These are phyloP conservation scores for Callyntrura sp. DNA, from an alignment of 2,888 invertebrate species.

Conservation along the genomic window DNA sequence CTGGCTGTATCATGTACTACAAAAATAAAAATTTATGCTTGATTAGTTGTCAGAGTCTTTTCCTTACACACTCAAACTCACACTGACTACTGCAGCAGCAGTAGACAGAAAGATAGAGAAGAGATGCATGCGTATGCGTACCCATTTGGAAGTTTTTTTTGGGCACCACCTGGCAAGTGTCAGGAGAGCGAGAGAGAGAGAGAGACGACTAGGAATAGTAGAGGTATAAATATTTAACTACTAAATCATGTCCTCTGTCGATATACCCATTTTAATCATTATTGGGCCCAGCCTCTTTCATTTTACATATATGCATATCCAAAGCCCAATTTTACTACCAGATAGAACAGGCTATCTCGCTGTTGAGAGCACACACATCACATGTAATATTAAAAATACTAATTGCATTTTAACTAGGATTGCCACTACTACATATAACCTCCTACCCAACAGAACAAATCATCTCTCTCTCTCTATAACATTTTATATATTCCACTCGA, in stretches of 20 bases:
- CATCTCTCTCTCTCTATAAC: not conserved
- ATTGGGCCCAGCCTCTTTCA: not conserved
- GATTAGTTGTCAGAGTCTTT: slow-evolving; percentile 21
- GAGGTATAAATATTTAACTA: no score
- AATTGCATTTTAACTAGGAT: slow-evolving; percentile 38
- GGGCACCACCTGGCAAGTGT: slow-evolving; percentile 44
- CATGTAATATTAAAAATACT: slow-evolving; percentile 22
- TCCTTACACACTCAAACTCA: not conserved
- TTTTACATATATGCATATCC: no score
- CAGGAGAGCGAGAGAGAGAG: not conserved
- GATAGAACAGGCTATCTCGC: no score
- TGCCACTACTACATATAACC: not conserved
- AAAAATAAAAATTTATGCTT: not conserved
- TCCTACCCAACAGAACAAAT: not conserved
- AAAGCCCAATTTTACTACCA: no score
- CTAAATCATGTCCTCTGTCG: no score
- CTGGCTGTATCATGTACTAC: slow-evolving; percentile 3
- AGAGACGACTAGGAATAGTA: no score
- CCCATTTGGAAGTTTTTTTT: not conserved
- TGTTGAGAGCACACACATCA: no score
- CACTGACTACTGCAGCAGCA: no score
- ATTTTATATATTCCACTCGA: no score
- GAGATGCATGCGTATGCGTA: not conserved
- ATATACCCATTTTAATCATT: no score
- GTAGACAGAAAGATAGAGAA: no score